Base-by-base conservation (phyloP, 2,113 vertebrate genomes). In the Indicator maculatus region DNA sequence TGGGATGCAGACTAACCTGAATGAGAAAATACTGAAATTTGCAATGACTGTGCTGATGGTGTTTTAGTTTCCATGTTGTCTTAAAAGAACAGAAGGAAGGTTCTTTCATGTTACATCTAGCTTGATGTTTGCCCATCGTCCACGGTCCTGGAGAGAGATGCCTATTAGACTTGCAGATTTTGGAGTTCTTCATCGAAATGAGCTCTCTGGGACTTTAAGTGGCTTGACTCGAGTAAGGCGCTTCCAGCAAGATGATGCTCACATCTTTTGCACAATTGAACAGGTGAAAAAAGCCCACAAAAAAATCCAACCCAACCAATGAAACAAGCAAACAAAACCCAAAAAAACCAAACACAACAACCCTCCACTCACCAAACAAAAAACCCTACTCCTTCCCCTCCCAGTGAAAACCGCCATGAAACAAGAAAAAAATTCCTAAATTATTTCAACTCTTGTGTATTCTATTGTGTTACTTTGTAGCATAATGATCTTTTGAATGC, bases 161-260 rank as follows among this genome's bases (percentile, higher is more conserved):
- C 99, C 99, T 16, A 86, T 99, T 23, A 98, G 99, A 82, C 89
- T 99, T 72, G 99, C 99, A 14, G 99, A 99, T 69, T 99, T 99
- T 53, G 99, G 99, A 14, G 98, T 99, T 65, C 98, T 99, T 66
- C 99, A 99, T 76, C 98, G 99, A 72, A 99, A 99, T 7, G 99
- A 99, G 55, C 98, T 99, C n/a, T 99, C 98, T 0, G 99, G 98
- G 39, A 97, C 98, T 4, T 95, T 99, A 26, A 99, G 98, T 1
- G 99, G 99, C 50, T 97, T 99, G 85, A 99, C 98, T 61, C 97
- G 98, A 58, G 99, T 99, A 2, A 97, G 99, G 1, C 98, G 99
- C 45, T 99, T 99, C 97, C 98, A 99, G 65, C 99, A 99, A 96
- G 99, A 99, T 13, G 99, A 99, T 9, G 99, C 99, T 21, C 99